Base-by-base conservation (phyloP, 2,888 invertebrate genomes). In the Prenolepis imparis region DNA sequence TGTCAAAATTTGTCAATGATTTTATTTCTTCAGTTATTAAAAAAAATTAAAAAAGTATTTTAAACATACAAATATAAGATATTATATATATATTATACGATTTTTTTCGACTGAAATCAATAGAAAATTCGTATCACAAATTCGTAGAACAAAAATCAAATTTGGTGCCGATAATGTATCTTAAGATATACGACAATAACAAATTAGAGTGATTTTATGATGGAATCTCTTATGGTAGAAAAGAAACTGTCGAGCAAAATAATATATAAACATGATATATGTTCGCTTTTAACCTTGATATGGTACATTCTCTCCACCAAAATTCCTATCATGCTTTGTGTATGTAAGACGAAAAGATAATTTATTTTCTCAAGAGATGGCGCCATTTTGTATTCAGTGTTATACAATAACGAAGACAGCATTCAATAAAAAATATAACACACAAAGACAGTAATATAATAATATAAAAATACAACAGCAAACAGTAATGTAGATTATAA, bases 281-380 rank as follows among this genome's bases (percentile, higher is more conserved):
- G 6, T 72, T 5, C 4, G 70, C 24, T 32, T 36, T 75, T 61
- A 39, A 75, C 24, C 75, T 28, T 52, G 8, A 36, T 64, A 75
- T 75, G 75, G 18, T 75, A 66, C 67, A 75, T 66, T 55, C 3
- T n/a, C 52, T 66, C n/a, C 21, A 9, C 15, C 15, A 48, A 52
- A 52, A 15, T 18, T 21, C 1, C 39, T 15, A 28, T 59, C 15
- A 36, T 18, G 5, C 12, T 39, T 8, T 3, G 64, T 55, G 0
- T 32, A 44, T 5, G 28, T 24, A 41, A 44, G 36, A 9, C 52
- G 39, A 66, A 66, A 39, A 12, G 52, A 66, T 75, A 24, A 55
- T 67, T 39, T 66, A 75, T 39, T 24, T 28, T 24, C 52, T 36
- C 75, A 39, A 75, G 52, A 74, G 74, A 74, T 64, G 74, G 74